Conservation (phyloP, 2,797 vertebrate genomes). For the Gambelia wislizenii region DNA sequence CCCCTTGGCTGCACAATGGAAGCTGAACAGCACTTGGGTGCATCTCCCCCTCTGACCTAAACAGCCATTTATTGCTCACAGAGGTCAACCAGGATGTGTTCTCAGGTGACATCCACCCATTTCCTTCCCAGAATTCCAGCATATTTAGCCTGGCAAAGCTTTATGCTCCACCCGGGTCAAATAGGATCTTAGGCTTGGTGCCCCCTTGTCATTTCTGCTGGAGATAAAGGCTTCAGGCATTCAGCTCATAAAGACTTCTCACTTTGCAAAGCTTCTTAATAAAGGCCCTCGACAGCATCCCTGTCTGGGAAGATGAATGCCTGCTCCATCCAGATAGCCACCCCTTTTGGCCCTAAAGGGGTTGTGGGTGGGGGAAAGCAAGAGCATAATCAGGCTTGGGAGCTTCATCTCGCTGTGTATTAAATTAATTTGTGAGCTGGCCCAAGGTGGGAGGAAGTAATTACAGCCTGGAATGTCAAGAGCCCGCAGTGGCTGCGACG, state of each 20-base stretch:
- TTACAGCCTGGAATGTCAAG: accelerated
- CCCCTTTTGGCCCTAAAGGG: neutral
- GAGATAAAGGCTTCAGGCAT: neutral
- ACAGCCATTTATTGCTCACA: too few relatives aligned
- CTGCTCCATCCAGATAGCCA: neutral
- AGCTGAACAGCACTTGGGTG: neutral
- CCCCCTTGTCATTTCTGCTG: neutral
- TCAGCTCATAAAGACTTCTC: neutral
- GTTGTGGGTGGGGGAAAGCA: neutral
- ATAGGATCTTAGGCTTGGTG: too few relatives aligned
- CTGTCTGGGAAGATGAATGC: neutral
- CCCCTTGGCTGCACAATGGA: too few relatives aligned
- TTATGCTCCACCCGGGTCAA: too few relatives aligned
- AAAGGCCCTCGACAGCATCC: neutral
- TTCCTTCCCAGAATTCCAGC: neutral
- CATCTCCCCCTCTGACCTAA: too few relatives aligned
- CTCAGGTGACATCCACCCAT: neutral
- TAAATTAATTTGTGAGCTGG: neutral
- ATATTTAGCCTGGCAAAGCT: too few relatives aligned
- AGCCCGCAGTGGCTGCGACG: neutral
- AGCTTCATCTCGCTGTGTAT: neutral
- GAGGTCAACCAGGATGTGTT: neutral
- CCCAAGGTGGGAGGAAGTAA: neutral
- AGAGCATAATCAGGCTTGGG: neutral
- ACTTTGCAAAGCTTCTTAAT: neutral